Conservation (phyloP, 2,888 invertebrate genomes). For the Kryphioiulus occultus region DNA sequence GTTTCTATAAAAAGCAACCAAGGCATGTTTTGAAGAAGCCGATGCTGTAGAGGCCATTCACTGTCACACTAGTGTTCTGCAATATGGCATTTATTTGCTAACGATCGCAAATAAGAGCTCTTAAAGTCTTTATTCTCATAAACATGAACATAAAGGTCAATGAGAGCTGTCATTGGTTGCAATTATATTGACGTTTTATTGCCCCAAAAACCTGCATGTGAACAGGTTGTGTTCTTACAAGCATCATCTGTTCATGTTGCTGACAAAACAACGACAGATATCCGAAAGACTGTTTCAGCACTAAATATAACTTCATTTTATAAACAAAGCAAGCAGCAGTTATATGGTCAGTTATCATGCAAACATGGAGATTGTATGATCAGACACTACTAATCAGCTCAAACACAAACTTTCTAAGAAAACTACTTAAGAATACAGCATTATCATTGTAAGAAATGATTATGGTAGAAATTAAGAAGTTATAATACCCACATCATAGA, state of each 20-base stretch:
- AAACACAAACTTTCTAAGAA: too few relatives aligned
- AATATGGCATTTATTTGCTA: background rate
- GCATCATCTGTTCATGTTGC: background rate
- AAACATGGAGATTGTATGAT: too few relatives aligned
- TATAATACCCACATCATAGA: too few relatives aligned
- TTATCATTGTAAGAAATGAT: too few relatives aligned
- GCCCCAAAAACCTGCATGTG: background rate
- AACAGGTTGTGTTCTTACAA: background rate
- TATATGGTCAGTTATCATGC: too few relatives aligned
- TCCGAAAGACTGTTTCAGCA: too few relatives aligned
- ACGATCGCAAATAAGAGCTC: background rate
- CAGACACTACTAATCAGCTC: too few relatives aligned
- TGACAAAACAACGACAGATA: too few relatives aligned
- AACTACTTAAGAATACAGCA: too few relatives aligned
- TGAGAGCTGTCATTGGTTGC: background rate
- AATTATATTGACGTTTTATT: background rate
- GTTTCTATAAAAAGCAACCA: background rate
- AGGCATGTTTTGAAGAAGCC: background rate
- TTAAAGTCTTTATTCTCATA: background rate
- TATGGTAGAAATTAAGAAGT: too few relatives aligned
- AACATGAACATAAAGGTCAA: background rate
- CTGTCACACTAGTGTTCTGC: background rate
- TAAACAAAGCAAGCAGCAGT: too few relatives aligned
- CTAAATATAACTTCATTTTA: too few relatives aligned
- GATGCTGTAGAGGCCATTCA: background rate